Evolutionary conservation across 2,888 invertebrate species (phyloP).

Genomic region (Lithophane semibrunnea): DNA sequence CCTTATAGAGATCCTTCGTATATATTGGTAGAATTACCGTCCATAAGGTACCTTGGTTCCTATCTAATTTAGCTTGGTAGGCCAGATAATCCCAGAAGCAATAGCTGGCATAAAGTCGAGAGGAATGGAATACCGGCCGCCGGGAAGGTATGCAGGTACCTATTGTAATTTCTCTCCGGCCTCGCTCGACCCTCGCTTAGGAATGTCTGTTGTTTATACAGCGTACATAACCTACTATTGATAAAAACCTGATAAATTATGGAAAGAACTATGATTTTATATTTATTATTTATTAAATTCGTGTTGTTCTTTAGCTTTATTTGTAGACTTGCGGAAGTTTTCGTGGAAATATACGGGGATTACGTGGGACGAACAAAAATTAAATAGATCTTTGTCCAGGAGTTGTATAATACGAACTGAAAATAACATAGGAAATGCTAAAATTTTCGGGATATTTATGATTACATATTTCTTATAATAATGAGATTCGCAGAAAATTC

Average conservation of each 20-base stretch:
- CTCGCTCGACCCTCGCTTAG: conserved; percentile 63
- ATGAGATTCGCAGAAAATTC: background rate
- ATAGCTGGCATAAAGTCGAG: conserved; percentile 69
- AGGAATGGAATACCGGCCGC: conserved; percentile 67
- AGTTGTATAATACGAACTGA: background rate
- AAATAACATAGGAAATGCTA: background rate
- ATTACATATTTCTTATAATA: background rate
- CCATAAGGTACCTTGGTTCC: conserved; percentile 42
- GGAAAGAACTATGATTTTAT: conserved; percentile 36
- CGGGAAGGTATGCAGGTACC: conserved; percentile 67
- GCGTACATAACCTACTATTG: conserved; percentile 61
- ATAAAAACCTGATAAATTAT: conserved; percentile 63
- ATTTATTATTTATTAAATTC: conserved; percentile 36
- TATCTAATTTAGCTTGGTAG: conserved; percentile 64
- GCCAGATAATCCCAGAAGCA: conserved; percentile 68
- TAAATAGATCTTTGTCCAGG: background rate
- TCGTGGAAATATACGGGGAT: background rate
- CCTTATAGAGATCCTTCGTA: conserved; percentile 45
- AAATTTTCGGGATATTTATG: background rate
- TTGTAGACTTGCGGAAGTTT: background rate
- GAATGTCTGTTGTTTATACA: conserved; percentile 69
- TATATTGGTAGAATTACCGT: conserved; percentile 45
- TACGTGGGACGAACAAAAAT: background rate
- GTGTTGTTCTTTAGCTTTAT: conserved; percentile 11
- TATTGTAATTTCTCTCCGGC: conserved; percentile 66